Evolutionary conservation across 2,113 vertebrate genomes (phyloP).

Genomic region (Nothocercus nigrocapillus): DNA sequence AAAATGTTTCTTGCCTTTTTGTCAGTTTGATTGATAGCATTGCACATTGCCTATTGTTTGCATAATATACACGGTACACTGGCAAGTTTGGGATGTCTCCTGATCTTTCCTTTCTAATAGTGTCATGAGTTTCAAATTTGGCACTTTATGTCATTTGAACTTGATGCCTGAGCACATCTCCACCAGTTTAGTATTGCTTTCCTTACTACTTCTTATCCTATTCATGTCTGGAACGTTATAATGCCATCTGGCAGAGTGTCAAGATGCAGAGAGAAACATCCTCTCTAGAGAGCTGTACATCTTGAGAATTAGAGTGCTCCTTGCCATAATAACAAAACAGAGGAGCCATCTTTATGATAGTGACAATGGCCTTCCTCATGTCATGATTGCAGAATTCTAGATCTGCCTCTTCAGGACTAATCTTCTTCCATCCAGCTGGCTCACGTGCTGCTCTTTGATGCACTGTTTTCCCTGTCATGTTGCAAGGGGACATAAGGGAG

Average conservation of each 20-base stretch:
- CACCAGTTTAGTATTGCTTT: not conserved
- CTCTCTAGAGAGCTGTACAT: not conserved
- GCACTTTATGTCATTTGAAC: not conserved
- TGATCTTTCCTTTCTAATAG: not conserved
- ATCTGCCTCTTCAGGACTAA: not conserved
- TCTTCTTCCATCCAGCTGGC: not conserved
- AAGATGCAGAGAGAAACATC: not conserved
- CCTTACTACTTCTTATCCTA: not conserved
- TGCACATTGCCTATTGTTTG: not conserved
- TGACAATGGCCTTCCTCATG: not conserved
- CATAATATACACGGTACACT: not conserved
- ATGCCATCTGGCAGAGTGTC: not conserved
- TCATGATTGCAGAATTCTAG: not conserved
- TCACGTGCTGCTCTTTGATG: not conserved
- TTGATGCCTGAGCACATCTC: not conserved
- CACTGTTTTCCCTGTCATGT: not conserved
- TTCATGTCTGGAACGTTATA: not conserved
- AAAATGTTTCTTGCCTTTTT: not conserved
- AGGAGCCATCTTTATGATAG: not conserved
- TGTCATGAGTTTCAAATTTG: not conserved
- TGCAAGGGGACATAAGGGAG: not conserved
- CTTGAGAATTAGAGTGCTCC: not conserved
- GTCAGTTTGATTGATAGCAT: not conserved
- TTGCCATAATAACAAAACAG: not conserved
- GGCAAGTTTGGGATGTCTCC: not conserved